Evolutionary conservation across 2,113 vertebrate species (phyloP).

Genomic region (Halichoeres trimaculatus): DNA sequence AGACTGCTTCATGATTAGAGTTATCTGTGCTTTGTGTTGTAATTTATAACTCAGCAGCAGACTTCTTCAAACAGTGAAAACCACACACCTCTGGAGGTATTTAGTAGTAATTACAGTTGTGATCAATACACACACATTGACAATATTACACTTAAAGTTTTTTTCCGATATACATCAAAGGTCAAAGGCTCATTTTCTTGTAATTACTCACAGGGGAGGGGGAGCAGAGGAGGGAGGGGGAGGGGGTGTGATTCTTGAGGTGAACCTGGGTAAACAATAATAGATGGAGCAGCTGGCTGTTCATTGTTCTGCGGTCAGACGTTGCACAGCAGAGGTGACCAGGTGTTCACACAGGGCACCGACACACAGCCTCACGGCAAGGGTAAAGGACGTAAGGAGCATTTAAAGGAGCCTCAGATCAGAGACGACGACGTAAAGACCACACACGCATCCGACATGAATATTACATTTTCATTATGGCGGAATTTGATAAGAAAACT

Average conservation of each 20-base stretch:
- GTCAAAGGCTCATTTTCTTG: constrained; percentile 83
- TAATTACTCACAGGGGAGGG: constrained; percentile 82
- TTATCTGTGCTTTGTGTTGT: constrained; percentile 35
- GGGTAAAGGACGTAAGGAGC: constrained; percentile 58
- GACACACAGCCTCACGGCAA: constrained; percentile 58
- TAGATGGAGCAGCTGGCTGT: constrained; percentile 79
- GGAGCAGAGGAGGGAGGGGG: constrained; percentile 57
- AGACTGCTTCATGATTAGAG: constrained; percentile 42
- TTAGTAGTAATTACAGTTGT: constrained; percentile 70
- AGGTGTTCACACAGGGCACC: constrained; percentile 81
- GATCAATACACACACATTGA: constrained; percentile 78
- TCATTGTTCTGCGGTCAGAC: constrained; percentile 82
- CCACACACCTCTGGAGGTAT: constrained; percentile 52
- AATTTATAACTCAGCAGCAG: constrained; percentile 37
- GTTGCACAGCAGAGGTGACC: constrained; percentile 71
- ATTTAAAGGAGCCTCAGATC: constrained; percentile 55
- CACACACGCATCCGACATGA: background rate
- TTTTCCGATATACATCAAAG: constrained; percentile 79
- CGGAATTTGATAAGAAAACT: constrained; percentile 18
- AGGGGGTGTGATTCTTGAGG: constrained; percentile 67
- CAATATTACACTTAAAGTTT: constrained; percentile 76
- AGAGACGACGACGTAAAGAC: constrained; percentile 15
- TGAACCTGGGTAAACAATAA: constrained; percentile 83
- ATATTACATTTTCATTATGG: constrained; percentile 36
- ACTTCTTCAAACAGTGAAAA: constrained; percentile 49